Evolutionary conservation across 2,113 vertebrate genomes (phyloP), one percentile per base, ranked within the genome.

Genomic region (Anguilla japonica): DNA sequence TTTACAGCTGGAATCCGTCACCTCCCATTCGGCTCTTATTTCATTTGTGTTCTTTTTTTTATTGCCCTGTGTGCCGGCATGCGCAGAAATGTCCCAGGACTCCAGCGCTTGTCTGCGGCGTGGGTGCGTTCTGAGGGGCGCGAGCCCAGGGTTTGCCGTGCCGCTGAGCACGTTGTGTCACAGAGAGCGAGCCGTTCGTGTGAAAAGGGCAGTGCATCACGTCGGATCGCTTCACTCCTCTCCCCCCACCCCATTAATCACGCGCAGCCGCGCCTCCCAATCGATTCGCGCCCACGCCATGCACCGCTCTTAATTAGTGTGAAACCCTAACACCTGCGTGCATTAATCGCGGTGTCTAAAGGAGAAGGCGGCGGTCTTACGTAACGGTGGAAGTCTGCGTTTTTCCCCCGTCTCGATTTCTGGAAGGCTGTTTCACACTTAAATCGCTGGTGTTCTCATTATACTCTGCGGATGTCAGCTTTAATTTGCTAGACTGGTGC

Each of bases 391-490:
- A 34, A 34, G 6, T 34, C 0, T 34, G 34, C 34, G 34, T 26
- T 26, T 67, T 11, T 20, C 3, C 60, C 4, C 20, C 22, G 60
- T 67, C 60, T 67, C 60, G 8, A 26, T 67, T 67, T 26, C 60
- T 34, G 22, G 71, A 34, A 75, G n/a, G 71, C 71, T 75, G 71
- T 34, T 75, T 26, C 71, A 34, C 71, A 34, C 71, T 34, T 75
- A 75, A 75, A 75, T 75, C 71, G 13, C 71, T 75, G 71, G 26
- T 75, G 26, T 34, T 75, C 71, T 75, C 71, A 75, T 75, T 75
- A 75, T 75, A 13, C n/a, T n/a, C n/a, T 34, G 26, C 2, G n/a
- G n/a, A 75, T 75, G 71, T 75, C 71, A 75, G 71, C 26, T 75
- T 75, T 75, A 75, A 75, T 75, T 34, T 75, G n/a, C 20, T 13